Base-by-base conservation (phyloP, 2,888 invertebrate genomes). In the Cantharis nigra region DNA sequence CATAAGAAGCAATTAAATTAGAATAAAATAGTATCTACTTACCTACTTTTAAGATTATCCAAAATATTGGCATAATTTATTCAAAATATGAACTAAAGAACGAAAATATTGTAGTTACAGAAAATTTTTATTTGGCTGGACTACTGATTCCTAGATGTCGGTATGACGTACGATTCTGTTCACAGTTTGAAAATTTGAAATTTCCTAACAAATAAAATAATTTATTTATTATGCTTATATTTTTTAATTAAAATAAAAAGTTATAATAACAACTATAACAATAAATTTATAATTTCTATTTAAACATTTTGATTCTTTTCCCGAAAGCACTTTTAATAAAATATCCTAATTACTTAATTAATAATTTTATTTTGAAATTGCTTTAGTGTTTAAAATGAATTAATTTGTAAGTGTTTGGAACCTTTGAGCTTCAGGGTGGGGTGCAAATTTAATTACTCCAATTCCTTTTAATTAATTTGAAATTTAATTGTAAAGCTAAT, bases 131-230 rank as follows among this genome's bases (percentile, higher is more conserved):
- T 49, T 3, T 30, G 28, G 28, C 28, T 49, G n/a, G n/a, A n/a
- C 49, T 49, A 49, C n/a, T 2, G 49, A n/a, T 49, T 49, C 7
- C n/a, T 49, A 49, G 49, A 49, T 49, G 49, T 49, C 49, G n/a
- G 49, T n/a, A 33, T 1, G 16, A 16, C 16, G 16, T 3, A 49
- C 11, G 30, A 49, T 49, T 49, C 1, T 49, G 33, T 49, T 20
- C 20, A 3, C n/a, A 83, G 79, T 7, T 65, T 65, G 0, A 65
- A 65, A 18, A 65, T 18, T 65, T 65, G 2, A 18, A 65, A 65
- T 10, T 65, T 65, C 13, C 10, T 7, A 9, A 65, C 9, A 9
- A 65, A 65, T 16, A 20, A 65, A 13, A 20, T 18, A 11, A 16
- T 18, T 18, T 18, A 11, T 65, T 65, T 65, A 64, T 23, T 23